Evolutionary conservation across 2,113 vertebrate species (phyloP), one percentile per base, ranked within the genome.

Genomic region (Eira barbara): DNA sequence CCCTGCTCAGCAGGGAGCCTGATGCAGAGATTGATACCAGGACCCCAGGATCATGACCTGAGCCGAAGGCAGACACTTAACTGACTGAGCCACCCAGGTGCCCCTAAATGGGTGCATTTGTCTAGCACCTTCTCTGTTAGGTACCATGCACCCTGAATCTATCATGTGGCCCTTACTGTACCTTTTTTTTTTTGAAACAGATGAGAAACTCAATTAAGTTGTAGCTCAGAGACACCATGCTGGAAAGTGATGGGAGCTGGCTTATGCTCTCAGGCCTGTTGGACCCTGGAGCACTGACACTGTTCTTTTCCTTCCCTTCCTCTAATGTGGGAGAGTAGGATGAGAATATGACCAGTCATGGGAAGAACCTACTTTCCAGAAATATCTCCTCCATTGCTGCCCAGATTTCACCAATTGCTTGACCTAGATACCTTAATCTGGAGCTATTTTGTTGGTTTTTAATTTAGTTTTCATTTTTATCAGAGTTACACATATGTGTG

Each of bases 341-440:
- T 52, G 47, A 63, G 57, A 91, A n/a, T 27, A 29, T 39, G 7
- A 3, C 47, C 23, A 18, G 36, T 78, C 25, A 25, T 20, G 31
- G 23, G 55, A 81, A 82, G 76, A 42, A 25, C 47, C 45, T 63
- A 20, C 88, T 87, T 92, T 82, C 83, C 67, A 57, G 11, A 88
- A 96, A 69, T 52, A 55, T 4, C 63, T 73, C 42, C 63, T 91
- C 73, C 61, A 14, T 65, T 31, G 18, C 73, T 65, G 63, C 36
- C 73, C 42, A 57, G 4, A 15, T 18, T 45, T 31, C 23, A 11
- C 79, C n/a, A n/a, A 1, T 7, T 3, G n/a, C 18, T 52, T 76
- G 76, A 29, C 83, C 59, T 81, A 27, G 55, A 67, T 39, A 15
- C 27, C 7, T 47, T 63, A 10, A 20, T 47, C 92, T 81, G 4